Evolutionary conservation across 2,888 invertebrate genomes (phyloP), one percentile per base, ranked within the genome.

Genomic region (Drosophila buzzatii): DNA sequence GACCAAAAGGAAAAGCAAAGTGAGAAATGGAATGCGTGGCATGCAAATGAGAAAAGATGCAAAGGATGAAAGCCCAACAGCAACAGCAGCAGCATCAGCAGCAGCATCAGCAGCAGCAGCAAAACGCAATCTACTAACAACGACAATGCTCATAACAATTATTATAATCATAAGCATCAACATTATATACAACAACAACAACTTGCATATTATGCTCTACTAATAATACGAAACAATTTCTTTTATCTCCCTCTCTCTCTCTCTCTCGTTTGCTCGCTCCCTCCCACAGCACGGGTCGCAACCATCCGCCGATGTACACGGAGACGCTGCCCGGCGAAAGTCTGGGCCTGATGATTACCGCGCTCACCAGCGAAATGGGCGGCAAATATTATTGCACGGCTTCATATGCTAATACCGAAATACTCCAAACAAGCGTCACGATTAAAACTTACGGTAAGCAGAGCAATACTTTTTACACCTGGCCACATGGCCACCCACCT

Each of bases 311-410:
- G 76, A 95, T 96, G 94, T 96, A 95, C 92, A 95, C 96, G 64
- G 96, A 96, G 89, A 93, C 94, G 70, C 93, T 95, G 92, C 94
- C 95, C 61, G 94, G 95, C 45, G 96, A 95, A 89, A 95, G 95
- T 78, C 94, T 96, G 81, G 95, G 95, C 64, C 94, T 98, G 70
- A 96, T 97, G 92, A 96, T 97, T 91, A 95, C 95, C 57, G 95
- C 95, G 42, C 94, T 97, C 82, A 95, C 95, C 45, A 95, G 96
- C 77, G 95, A 96, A 65, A 96, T 97, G 94, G 96, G 95, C 42
- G 98, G 98, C 68, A 95, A 94, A 82, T 98, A 98, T 93, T 96
- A 95, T 72, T 98, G 98, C 91, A 94, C 95, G 35, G 97, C 97
- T n/a, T 95, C 94, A 70, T 98, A 97, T 93, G 96, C 97, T 70